These are phyloP conservation scores for Phanerotoma sp. DNA, from an alignment of 2,888 invertebrate species.

Conservation along the genomic window DNA sequence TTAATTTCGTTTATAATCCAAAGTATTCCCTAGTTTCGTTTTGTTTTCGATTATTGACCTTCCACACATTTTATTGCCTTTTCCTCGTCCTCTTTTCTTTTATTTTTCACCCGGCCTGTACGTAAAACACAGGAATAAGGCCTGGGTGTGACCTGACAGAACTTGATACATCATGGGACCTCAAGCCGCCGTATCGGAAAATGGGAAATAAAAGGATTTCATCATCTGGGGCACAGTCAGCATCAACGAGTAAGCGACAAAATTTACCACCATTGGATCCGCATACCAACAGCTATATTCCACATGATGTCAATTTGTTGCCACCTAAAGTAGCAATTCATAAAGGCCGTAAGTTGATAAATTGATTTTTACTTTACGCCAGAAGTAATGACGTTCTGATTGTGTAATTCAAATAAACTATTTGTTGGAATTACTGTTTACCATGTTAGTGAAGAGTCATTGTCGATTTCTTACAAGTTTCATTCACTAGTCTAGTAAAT, in stretches of 20 bases:
- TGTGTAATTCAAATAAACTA: too few species aligned
- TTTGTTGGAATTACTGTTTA: too few species aligned
- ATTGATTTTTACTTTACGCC: neutral
- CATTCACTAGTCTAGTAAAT: too few species aligned
- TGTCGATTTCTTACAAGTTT: too few species aligned
- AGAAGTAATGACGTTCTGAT: too few species aligned
- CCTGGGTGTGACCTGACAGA: slow-evolving; percentile 85
- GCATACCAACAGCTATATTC: slow-evolving; percentile 62
- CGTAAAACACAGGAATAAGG: slow-evolving; percentile 64
- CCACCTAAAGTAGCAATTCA: slow-evolving; percentile 63
- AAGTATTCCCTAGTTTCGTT: neutral
- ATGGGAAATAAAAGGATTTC: slow-evolving; percentile 50
- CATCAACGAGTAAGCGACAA: slow-evolving; percentile 42
- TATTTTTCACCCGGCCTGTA: slow-evolving; percentile 50
- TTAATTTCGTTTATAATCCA: neutral
- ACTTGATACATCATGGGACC: slow-evolving; percentile 68
- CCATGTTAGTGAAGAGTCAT: too few species aligned
- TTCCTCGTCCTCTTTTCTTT: slow-evolving; percentile 50
- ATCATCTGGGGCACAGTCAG: slow-evolving; percentile 45
- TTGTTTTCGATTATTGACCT: slow-evolving; percentile 1
- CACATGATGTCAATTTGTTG: slow-evolving; percentile 59
- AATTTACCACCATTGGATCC: slow-evolving; percentile 59
- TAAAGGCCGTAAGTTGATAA: slow-evolving; percentile 58
- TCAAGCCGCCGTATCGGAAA: slow-evolving; percentile 55
- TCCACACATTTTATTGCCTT: slow-evolving; percentile 23